Evolutionary conservation across 2,888 invertebrate species (phyloP).

Genomic region (Coenonympha arcania): DNA sequence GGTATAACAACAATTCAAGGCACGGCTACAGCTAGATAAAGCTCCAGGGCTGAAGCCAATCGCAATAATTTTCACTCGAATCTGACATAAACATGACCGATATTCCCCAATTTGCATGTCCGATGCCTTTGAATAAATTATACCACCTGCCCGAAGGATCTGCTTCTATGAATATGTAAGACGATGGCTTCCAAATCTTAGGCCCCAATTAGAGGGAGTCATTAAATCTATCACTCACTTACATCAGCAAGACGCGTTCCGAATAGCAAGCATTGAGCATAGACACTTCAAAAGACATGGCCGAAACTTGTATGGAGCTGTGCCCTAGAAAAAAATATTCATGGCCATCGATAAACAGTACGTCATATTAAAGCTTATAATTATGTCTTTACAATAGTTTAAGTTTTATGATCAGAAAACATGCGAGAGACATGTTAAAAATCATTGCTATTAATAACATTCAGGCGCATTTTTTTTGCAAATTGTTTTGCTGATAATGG

Average conservation of each 20-base stretch:
- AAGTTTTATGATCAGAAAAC: too few species aligned
- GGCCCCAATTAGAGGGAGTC: slow-evolving; percentile 67
- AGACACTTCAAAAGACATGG: not conserved
- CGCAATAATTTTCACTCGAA: slow-evolving; percentile 70
- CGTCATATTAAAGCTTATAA: too few species aligned
- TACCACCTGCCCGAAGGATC: slow-evolving; percentile 60
- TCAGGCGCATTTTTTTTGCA: too few species aligned
- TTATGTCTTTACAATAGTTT: too few species aligned
- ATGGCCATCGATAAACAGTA: too few species aligned
- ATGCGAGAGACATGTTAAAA: too few species aligned
- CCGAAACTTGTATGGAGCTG: too few species aligned
- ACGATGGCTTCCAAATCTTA: slow-evolving; percentile 71
- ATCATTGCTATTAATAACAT: too few species aligned
- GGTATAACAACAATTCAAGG: slow-evolving; percentile 26
- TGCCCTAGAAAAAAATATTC: too few species aligned
- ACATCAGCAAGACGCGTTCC: slow-evolving; percentile 36
- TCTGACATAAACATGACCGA: slow-evolving; percentile 73
- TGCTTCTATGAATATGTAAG: slow-evolving; percentile 72
- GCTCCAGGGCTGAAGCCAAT: too few species aligned
- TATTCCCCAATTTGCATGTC: slow-evolving; percentile 73
- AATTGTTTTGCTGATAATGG: too few species aligned
- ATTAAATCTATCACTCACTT: slow-evolving; percentile 63
- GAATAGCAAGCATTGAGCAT: not conserved
- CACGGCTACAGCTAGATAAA: slow-evolving; percentile 28
- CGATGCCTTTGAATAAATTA: slow-evolving; percentile 71